phyloP scores from a whole-genome alignment of 2,113 vertebrate genomes.

The Nematolebias whitei region DNA sequence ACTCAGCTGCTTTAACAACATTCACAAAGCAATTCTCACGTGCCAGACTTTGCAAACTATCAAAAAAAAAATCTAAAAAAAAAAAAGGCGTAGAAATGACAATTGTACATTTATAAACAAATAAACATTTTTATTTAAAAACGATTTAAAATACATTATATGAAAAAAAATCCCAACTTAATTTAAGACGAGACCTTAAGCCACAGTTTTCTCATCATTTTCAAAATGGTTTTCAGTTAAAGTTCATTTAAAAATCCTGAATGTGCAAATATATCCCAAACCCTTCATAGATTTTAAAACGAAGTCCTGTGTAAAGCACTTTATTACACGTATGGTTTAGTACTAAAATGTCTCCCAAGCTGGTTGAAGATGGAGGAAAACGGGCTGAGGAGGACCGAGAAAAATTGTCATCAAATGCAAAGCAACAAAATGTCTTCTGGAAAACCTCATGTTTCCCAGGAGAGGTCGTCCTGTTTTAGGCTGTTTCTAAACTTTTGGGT shows the following conservation, averaged over 20 bases:
- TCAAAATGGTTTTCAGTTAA: not conserved
- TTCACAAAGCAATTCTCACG: not conserved
- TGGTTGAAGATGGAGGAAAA: conserved; percentile 1
- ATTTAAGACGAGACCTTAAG: not conserved
- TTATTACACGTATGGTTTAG: conserved; percentile 10
- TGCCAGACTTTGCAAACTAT: not conserved
- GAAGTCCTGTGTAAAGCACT: not conserved
- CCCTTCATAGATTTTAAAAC: not conserved
- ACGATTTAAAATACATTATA: conserved; percentile 25
- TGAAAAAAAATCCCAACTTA: conserved; percentile 10
- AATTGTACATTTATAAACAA: not conserved
- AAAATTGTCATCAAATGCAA: conserved; percentile 23
- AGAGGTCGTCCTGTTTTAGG: conserved; percentile 82
- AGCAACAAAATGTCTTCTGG: not conserved
- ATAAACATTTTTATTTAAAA: conserved; percentile 40
- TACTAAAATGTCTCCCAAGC: conserved; percentile 1
- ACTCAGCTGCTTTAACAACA: conserved; percentile 33
- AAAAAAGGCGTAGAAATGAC: too few relatives aligned
- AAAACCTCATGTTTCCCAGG: conserved; percentile 83
- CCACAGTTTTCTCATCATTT: too few relatives aligned
- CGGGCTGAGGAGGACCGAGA: too few relatives aligned
- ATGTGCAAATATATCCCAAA: too few relatives aligned
- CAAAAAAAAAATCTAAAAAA: too few relatives aligned
- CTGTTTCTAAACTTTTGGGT: conserved; percentile 83
- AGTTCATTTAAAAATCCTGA: not conserved